Conservation (phyloP, 2,888 invertebrate genomes). For the Eumerus sabulonum region DNA sequence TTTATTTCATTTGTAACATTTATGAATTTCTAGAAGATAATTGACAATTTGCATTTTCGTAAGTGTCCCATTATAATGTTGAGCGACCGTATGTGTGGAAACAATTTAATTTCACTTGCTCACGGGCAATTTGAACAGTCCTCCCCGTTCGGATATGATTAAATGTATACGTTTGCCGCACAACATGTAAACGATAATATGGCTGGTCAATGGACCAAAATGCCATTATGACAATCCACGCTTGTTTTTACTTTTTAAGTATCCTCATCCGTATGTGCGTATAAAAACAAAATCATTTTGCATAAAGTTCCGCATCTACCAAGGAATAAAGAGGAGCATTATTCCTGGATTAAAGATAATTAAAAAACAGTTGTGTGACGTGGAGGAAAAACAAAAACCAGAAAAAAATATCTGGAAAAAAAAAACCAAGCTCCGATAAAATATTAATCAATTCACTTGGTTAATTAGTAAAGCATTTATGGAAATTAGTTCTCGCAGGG, state of each 20-base stretch:
- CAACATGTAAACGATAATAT: conserved; percentile 21
- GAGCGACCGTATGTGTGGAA: conserved; percentile 27
- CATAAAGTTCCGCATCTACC: not conserved
- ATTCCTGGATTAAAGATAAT: conserved; percentile 61
- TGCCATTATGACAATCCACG: conserved; percentile 50
- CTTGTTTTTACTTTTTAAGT: conserved; percentile 20
- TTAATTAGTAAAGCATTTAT: conserved; percentile 59
- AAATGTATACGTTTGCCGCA: not conserved
- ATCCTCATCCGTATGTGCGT: not conserved
- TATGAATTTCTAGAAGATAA: too few species aligned
- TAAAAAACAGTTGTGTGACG: conserved; percentile 46
- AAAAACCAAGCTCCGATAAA: conserved; percentile 28
- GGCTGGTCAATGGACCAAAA: conserved; percentile 26
- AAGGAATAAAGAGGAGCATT: conserved; percentile 15
- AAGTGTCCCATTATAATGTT: too few species aligned
- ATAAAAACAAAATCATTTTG: conserved; percentile 13
- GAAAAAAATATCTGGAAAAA: conserved; percentile 8
- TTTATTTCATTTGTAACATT: too few species aligned
- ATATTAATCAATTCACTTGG: conserved; percentile 58
- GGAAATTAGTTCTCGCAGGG: conserved; percentile 25
- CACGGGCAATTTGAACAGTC: conserved; percentile 52
- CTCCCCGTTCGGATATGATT: conserved; percentile 12
- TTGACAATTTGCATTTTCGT: too few species aligned
- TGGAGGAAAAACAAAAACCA: too few species aligned
- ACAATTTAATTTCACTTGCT: conserved; percentile 59